Base-by-base conservation (phyloP, 1,140 invertebrate species). In the Chlorops oryzae region DNA sequence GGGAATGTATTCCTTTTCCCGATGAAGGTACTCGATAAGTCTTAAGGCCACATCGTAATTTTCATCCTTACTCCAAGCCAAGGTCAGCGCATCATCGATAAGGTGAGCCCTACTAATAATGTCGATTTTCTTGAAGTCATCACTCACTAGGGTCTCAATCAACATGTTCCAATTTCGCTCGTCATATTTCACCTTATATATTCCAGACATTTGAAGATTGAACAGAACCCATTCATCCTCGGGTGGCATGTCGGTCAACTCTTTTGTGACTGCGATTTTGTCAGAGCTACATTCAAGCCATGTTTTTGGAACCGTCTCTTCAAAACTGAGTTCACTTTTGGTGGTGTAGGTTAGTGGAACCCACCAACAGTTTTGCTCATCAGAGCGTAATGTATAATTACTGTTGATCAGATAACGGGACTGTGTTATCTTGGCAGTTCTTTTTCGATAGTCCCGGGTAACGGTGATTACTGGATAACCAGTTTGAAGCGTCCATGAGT, bases 401-500 rank as follows among this genome's bases (percentile, higher is more conserved):
- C 59, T 64, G 25, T 71, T 65, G 3, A 63, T 52, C 1, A 70
- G 44, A 52, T 73, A 84, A 75, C 77, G 57, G 28, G 60, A 47
- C 51, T 85, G 83, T 21, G 67, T 72, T 5, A 86, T 62, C 44
- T 70, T 70, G 3, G 78, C 74, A 0, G 65, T 70, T 27, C 75
- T 75, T 7, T 74, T 73, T 1, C 58, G 50, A 51, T 86, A 84
- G 51, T 83, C 70, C 41, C 81, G 77, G 2, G 61, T 78, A 3
- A 91, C 79, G 1, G 73, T 85, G 5, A 93, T 74, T 0, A 91
- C 75, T 0, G 90, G 90, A 73, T 88, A 93, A 13, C 86, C 86
- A 44, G 82, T 84, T 72, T 92, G 83, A 20, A 82, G 74, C 3
- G 87, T 87, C 90, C 90, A 94, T 0, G 84, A 85, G 65, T 91